Evolutionary conservation across 2,113 vertebrate genomes (phyloP), one percentile per base, ranked within the genome.

Genomic region (Gasterosteus aculeatus): DNA sequence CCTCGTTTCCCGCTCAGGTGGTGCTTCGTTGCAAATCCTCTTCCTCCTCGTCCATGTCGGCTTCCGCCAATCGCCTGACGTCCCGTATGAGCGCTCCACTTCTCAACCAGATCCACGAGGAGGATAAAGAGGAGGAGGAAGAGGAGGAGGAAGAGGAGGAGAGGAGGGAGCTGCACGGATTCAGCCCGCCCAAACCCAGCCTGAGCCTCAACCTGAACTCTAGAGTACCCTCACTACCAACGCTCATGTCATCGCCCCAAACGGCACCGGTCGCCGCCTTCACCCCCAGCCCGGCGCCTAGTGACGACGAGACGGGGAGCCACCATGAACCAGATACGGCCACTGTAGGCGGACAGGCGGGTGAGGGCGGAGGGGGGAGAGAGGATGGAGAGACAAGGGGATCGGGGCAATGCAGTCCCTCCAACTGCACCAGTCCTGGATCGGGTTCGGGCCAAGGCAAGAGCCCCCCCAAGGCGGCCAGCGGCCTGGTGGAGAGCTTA

Each of bases 41-140:
- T 0, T 95, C 96, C 10, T 81, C 83, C 0, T 72, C 81, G 0
- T 82, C 87, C 51, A 90, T 93, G 1, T 95, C 95, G 0, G 97
- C 96, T 0, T 93, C 97, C 46, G 95, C 95, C 75, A 98, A 96
- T 73, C 95, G 97, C 0, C 93, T 99, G n/a, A 96, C 97, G 0
- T 98, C 97, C 0, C 89, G 97, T 1, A 98, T 97, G 93, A 99
- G 98, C 0, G 97, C 98, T 0, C 98, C 98, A 0, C 95, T 99
- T 29, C 96, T 99, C 61, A 99, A 99, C 85, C 98, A 99, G 85
- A 99, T 99, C 90, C 98, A 98, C 0, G 98, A 99, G 12, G 98
- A 98, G 0, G 97, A 98, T 92, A 96, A 95, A 15, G 96, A 97
- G 92, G 96, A 96, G 0, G 88, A 91, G 39, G 89, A 90, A 6